phyloP scores from a whole-genome alignment of 2,113 vertebrate species.

The Bos javanicus region DNA sequence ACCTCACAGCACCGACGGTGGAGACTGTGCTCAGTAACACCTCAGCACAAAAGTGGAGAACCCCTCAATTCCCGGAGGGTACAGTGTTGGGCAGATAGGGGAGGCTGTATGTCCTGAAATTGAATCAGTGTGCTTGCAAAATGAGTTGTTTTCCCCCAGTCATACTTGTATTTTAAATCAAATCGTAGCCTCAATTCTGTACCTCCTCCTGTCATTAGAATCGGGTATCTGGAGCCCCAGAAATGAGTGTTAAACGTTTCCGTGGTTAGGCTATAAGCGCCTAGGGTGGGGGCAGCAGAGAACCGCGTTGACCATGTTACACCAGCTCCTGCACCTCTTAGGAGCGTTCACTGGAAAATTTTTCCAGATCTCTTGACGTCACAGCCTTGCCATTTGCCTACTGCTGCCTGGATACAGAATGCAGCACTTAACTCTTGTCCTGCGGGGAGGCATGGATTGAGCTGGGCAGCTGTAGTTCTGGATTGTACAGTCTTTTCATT shows the following conservation, averaged over 20 bases:
- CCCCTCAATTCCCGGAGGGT: background rate
- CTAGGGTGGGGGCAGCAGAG: background rate
- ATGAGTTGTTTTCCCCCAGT: background rate
- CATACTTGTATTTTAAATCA: background rate
- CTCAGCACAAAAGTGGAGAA: background rate
- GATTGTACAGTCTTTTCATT: background rate
- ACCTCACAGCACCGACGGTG: background rate
- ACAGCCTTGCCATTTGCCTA: constrained; percentile 80
- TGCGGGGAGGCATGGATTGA: background rate
- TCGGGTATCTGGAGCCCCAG: background rate
- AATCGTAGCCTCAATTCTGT: background rate
- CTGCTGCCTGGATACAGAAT: constrained; percentile 83
- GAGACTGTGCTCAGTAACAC: background rate
- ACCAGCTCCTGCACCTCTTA: constrained; percentile 70
- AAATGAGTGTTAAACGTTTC: background rate
- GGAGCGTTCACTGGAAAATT: constrained; percentile 83
- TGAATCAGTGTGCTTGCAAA: background rate
- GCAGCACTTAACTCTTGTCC: constrained; percentile 82
- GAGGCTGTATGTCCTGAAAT: background rate
- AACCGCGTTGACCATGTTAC: background rate
- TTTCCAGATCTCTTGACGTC: constrained; percentile 85
- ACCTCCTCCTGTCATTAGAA: background rate
- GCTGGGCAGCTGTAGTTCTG: background rate
- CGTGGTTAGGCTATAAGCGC: background rate
- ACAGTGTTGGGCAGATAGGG: background rate